These are phyloP conservation scores for Drosophila nigromelanica DNA, from an alignment of 1,140 invertebrate genomes.

Conservation along the genomic window DNA sequence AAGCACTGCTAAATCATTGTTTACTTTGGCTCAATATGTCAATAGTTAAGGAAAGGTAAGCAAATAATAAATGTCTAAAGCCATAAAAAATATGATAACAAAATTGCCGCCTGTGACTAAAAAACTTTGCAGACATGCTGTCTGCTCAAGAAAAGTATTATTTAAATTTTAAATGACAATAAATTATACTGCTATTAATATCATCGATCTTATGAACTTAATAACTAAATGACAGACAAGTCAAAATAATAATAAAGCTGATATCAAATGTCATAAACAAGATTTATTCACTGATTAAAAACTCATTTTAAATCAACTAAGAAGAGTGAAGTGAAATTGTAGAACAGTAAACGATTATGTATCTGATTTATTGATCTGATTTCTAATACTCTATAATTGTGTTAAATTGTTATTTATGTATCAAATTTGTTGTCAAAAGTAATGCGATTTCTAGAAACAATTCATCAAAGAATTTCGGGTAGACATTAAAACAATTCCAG, in stretches of 20 bases:
- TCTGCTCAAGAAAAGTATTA: slow-evolving; percentile 18
- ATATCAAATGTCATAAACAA: slow-evolving; percentile 17
- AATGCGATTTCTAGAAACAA: background rate
- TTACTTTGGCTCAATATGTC: slow-evolving; percentile 1
- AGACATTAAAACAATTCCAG: background rate
- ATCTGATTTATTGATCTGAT: no score
- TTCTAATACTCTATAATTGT: background rate
- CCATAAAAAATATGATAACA: background rate
- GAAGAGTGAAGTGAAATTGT: no score
- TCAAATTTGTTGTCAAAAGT: background rate
- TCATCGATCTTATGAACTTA: slow-evolving; percentile 11
- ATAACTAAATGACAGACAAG: background rate
- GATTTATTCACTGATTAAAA: slow-evolving; percentile 16
- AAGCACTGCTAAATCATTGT: background rate
- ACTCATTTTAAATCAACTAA: slow-evolving; percentile 1
- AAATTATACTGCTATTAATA: slow-evolving; percentile 2
- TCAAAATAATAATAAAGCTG: no score
- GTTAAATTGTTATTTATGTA: background rate
- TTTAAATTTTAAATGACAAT: slow-evolving; percentile 21
- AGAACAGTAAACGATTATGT: no score
- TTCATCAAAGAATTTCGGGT: no score
- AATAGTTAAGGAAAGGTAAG: background rate
- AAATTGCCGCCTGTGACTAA: background rate
- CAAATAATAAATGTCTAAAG: slow-evolving; percentile 3
- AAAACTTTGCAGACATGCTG: slow-evolving; percentile 15